Evolutionary conservation across 2,888 invertebrate genomes (phyloP).

Genomic region (Acrobeloides nanus): DNA sequence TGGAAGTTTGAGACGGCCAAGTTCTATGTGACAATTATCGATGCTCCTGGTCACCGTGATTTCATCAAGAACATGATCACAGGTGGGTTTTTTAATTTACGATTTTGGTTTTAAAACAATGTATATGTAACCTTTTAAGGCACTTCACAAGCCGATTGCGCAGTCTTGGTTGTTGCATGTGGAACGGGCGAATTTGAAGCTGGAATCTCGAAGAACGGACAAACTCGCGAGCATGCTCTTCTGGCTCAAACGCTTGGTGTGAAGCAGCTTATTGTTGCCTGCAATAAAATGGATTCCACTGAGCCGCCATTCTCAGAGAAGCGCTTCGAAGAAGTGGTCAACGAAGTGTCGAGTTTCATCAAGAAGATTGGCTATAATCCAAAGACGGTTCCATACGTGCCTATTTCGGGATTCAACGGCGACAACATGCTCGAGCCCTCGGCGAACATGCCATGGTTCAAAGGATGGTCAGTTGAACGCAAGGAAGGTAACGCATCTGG

Average conservation of each 20-base stretch:
- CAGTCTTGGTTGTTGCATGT: conserved; percentile 94
- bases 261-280: conserved; percentile 95
- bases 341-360: conserved; percentile 82
- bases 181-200: conserved; percentile 99
- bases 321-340: conserved; percentile 97
- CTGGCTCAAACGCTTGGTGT: conserved; percentile 83
- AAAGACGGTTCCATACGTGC: conserved; percentile 89
- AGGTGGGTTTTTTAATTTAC: conserved; percentile 65
- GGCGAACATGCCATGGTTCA: conserved; percentile 79
- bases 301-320: conserved; percentile 88
- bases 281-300: conserved; percentile 99
- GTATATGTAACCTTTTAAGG: too few relatives aligned
- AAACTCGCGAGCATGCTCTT: conserved; percentile 96
- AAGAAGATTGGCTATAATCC: conserved; percentile 99
- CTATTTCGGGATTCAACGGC: conserved; percentile 99
- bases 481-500: conserved; percentile 89
- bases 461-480: conserved; percentile 90
- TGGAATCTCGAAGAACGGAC: conserved; percentile 98
- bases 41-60: conserved; percentile 99
- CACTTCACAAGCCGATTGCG: conserved; percentile 74
- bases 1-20: conserved; percentile 54
- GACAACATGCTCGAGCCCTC: conserved; percentile 98
- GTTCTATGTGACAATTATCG: conserved; percentile 69
- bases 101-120: too few relatives aligned
- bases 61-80: conserved; percentile 99